Base-by-base conservation (phyloP, 1,140 invertebrate genomes). In the Drosophila pruinosa region DNA sequence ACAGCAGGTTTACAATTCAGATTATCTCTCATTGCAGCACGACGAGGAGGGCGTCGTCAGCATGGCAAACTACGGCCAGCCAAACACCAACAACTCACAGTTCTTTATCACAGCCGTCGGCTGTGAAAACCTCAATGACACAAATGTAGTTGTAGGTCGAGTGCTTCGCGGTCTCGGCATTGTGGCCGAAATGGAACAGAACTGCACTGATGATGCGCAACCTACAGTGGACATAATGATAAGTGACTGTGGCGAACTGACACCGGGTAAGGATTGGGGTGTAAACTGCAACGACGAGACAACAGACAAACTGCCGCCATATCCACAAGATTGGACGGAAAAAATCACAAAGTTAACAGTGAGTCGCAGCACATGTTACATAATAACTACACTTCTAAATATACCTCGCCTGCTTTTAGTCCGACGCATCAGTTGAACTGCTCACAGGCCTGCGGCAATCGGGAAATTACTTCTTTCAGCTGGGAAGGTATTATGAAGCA, bases 51-150 rank as follows among this genome's bases (percentile, higher is more conserved):
- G 96, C 57, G 93, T 96, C 3, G 91, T 99, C 1, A 97, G 97
- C 70, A 98, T 98, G 97, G 97, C 96, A 0, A 99, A 99, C 91
- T 93, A 94, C 76, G 97, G 97, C 3, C 90, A 90, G 10, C 95
- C 95, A 2, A 94, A 99, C 90, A 96, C 96, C 36, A 99, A 99
- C 89, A 97, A 95, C 56, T 98, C 97, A 4, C 98, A 99, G 92
- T 99, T 99, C 92, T 98, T 98, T 80, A 97, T 99, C 15, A 98
- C 97, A 2, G 94, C 95, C 8, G 95, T 94, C 0, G 94, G 95
- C 3, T 97, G 96, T 77, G 92, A 94, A 21, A 98, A 99, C 79
- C 92, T 99, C 19, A 96, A 99, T 92, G 95, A 95, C 7, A 96
- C 94, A 22, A 98, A 99, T 92, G 96, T 98, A 1, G 97, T 97